These are phyloP conservation scores for Cygnus buccinator DNA, from an alignment of 2,113 vertebrate genomes.

Conservation along the genomic window DNA sequence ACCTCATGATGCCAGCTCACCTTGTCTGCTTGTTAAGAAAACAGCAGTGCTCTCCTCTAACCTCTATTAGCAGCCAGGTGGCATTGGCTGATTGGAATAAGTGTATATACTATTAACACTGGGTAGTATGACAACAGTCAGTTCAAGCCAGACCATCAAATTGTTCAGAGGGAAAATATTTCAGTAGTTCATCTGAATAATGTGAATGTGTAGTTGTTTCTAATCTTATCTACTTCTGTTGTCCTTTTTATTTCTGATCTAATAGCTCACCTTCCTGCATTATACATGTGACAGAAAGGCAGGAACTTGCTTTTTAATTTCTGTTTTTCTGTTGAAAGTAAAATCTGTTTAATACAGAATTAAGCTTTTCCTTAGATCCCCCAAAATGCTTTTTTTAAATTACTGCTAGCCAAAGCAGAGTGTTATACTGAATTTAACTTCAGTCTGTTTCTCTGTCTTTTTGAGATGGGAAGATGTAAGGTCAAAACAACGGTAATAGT, in stretches of 20 bases:
- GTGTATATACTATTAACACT: not conserved
- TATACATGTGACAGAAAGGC: not conserved
- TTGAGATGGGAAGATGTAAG: not conserved
- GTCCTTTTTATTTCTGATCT: not conserved
- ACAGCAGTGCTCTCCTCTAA: not conserved
- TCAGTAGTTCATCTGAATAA: not conserved
- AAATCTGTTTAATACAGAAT: not conserved
- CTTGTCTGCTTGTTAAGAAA: not conserved
- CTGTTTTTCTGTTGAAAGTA: not conserved
- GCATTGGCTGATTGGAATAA: not conserved
- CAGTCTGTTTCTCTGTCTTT: not conserved
- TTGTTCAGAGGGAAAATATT: not conserved
- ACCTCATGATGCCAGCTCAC: not conserved
- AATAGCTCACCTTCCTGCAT: not conserved
- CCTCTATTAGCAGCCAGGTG: not conserved
- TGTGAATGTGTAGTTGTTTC: not conserved
- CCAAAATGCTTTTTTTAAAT: not conserved
- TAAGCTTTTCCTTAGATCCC: not conserved
- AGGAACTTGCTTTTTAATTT: not conserved
- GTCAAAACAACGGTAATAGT: not conserved
- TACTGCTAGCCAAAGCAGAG: not conserved
- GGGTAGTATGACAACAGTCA: not conserved
- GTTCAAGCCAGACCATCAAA: not conserved
- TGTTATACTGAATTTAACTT: not conserved
- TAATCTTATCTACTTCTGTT: not conserved